These are phyloP conservation scores for Cydia pomonella DNA, from an alignment of 1,140 invertebrate species.

Conservation along the genomic window DNA sequence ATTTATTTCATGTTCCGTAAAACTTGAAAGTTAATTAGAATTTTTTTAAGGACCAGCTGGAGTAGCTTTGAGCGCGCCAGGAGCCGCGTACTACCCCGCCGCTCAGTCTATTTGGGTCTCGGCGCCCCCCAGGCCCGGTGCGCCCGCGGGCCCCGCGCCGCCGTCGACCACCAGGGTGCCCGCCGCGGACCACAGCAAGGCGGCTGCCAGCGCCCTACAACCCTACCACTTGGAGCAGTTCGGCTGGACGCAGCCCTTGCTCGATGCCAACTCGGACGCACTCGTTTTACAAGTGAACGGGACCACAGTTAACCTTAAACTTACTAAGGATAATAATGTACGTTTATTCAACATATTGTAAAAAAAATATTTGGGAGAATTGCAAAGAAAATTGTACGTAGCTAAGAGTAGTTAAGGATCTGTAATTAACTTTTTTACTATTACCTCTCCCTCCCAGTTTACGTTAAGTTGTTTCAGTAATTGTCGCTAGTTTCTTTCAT, in stretches of 20 bases:
- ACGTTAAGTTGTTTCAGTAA: too few relatives aligned
- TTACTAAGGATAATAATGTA: constrained; percentile 49
- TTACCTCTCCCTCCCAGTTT: too few relatives aligned
- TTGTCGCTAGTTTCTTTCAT: too few relatives aligned
- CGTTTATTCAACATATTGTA: too few relatives aligned
- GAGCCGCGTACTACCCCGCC: neutral
- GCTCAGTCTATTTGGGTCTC: neutral
- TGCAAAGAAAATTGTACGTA: too few relatives aligned
- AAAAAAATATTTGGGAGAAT: too few relatives aligned
- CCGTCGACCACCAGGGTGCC: neutral
- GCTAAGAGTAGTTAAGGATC: too few relatives aligned
- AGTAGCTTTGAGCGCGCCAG: neutral
- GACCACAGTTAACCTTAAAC: constrained; percentile 50
- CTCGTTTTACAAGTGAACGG: constrained; percentile 49
- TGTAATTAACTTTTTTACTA: too few relatives aligned
- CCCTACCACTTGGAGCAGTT: constrained; percentile 49
- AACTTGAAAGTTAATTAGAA: neutral
- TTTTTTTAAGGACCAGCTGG: neutral
- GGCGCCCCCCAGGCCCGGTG: neutral
- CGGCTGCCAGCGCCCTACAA: constrained; percentile 32
- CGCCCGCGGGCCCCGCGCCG: neutral
- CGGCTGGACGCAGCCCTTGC: constrained; percentile 46
- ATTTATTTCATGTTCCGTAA: neutral
- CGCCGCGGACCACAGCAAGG: neutral
- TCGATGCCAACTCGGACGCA: constrained; percentile 41